Conservation (phyloP, 2,888 invertebrate species). For the Drosophila stalkeri region DNA sequence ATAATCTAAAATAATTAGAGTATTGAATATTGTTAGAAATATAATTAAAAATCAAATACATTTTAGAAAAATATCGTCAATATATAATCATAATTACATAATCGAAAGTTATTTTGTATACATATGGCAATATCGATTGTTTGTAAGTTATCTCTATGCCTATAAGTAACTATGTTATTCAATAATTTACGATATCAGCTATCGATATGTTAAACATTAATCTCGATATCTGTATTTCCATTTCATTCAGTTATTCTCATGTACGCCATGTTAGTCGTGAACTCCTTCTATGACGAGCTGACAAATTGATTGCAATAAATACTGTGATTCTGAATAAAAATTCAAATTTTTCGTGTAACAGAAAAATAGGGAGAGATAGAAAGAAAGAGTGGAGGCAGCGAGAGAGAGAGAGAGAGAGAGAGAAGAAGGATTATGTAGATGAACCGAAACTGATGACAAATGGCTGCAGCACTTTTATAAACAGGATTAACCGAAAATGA, state of each 20-base stretch:
- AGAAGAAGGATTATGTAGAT: background rate
- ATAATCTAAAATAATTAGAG: background rate
- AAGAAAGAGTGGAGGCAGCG: too few relatives aligned
- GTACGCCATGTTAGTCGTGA: slow-evolving; percentile 42
- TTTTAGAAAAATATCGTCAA: too few relatives aligned
- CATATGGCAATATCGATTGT: too few relatives aligned
- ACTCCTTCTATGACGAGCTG: slow-evolving; percentile 38
- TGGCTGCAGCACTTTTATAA: slow-evolving; percentile 41
- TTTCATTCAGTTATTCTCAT: background rate
- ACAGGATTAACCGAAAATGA: slow-evolving; percentile 74
- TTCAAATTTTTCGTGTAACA: slow-evolving; percentile 4
- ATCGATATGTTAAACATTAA: background rate
- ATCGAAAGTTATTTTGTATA: background rate
- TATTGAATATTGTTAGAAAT: background rate
- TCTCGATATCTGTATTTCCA: background rate
- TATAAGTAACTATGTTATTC: background rate
- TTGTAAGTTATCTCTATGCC: background rate
- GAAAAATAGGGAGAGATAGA: too few relatives aligned
- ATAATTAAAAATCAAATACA: background rate
- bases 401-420: too few relatives aligned
- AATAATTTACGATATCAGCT: background rate
- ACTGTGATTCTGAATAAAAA: background rate
- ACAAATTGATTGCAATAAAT: background rate
- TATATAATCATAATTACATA: background rate
- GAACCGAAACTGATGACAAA: background rate